phyloP scores from a whole-genome alignment of 1,140 invertebrate species.

The Hormaphis cornu region DNA sequence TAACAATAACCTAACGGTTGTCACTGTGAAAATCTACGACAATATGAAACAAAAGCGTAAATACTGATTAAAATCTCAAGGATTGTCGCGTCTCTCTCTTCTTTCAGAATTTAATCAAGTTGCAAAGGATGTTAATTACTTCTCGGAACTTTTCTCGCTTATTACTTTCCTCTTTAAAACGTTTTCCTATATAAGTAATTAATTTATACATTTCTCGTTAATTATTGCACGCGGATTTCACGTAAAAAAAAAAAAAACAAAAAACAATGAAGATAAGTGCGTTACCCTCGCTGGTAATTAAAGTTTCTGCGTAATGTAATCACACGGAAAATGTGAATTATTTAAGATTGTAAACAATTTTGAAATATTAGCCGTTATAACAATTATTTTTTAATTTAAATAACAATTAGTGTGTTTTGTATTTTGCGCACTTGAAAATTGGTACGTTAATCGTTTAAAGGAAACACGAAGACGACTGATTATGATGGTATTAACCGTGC shows the following conservation, averaged over 20 bases:
- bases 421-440: not conserved
- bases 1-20: too few species aligned
- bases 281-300: slow-evolving; percentile 13
- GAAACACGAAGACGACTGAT: too few species aligned
- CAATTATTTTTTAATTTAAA: slow-evolving; percentile 16
- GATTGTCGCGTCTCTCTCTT: slow-evolving; percentile 15
- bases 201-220: slow-evolving; percentile 28
- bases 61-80: slow-evolving; percentile 22
- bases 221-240: slow-evolving; percentile 24
- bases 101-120: slow-evolving; percentile 23
- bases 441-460: too few species aligned
- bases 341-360: slow-evolving; percentile 26
- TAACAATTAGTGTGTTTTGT: not conserved
- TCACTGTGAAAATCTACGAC: not conserved
- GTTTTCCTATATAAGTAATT: slow-evolving; percentile 28
- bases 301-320: slow-evolving; percentile 17
- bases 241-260: slow-evolving; percentile 11
- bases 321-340: slow-evolving; percentile 13
- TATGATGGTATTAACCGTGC: too few species aligned
- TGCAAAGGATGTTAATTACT: slow-evolving; percentile 29
- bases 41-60: slow-evolving; percentile 8
- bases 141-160: slow-evolving; percentile 28
- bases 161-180: slow-evolving; percentile 24
- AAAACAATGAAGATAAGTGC: slow-evolving; percentile 19
- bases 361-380: slow-evolving; percentile 3